Conservation (phyloP, 92 coral and sea anemone genomes). For the Porites cylindrica region DNA sequence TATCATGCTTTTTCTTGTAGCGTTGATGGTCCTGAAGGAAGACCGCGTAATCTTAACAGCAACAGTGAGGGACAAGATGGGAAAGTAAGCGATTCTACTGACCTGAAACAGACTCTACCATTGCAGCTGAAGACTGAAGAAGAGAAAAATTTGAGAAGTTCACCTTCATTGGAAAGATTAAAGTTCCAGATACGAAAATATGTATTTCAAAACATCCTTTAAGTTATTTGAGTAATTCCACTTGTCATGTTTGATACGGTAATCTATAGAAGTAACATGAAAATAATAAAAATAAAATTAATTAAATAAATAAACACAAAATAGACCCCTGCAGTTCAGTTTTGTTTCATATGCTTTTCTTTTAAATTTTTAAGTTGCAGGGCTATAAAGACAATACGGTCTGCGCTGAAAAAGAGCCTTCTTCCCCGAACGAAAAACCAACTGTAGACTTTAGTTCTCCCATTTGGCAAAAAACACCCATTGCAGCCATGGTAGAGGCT, state of each 20-base stretch:
- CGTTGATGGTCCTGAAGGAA: conserved; percentile 25
- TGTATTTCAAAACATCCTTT: background rate
- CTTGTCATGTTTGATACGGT: background rate
- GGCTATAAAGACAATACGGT: conserved; percentile 10
- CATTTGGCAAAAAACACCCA: conserved; percentile 69
- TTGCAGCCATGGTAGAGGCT: conserved; percentile 45
- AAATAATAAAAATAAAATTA: too few relatives aligned
- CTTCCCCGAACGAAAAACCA: conserved; percentile 25
- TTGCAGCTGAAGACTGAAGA: conserved; percentile 19
- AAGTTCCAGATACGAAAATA: conserved; percentile 9
- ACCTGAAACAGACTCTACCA: conserved; percentile 28
- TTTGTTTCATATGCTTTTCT: background rate
- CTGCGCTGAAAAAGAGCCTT: background rate
- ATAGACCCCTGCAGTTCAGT: background rate
- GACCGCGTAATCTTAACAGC: background rate
- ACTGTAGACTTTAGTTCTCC: conserved; percentile 55
- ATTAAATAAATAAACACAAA: too few relatives aligned
- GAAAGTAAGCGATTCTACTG: background rate
- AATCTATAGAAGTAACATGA: background rate
- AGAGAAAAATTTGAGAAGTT: conserved; percentile 14
- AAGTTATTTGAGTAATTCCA: too few relatives aligned
- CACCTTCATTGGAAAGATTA: conserved; percentile 43
- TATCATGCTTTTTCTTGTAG: background rate
- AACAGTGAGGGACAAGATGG: background rate
- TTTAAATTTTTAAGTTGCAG: background rate